A percentile compares a stretch with the other conserved stretches of the same genome.
phyloP scores from a whole-genome alignment of 2,113 vertebrate species.

The Coturnix japonica region DNA sequence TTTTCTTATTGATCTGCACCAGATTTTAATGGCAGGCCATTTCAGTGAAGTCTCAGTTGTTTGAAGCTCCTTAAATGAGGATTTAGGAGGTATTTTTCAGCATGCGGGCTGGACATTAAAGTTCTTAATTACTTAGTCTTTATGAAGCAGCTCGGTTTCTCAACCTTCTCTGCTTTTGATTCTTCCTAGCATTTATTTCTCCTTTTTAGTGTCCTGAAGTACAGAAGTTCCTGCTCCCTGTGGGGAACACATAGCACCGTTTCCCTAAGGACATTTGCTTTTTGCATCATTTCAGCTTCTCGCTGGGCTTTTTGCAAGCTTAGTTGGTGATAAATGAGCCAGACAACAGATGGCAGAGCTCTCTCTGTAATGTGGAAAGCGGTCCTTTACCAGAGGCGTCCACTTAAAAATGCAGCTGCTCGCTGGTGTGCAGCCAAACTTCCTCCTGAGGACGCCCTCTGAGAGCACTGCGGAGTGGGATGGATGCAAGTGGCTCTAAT shows the following conservation, averaged over 20 bases:
- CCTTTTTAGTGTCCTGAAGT: neutral
- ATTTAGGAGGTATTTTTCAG: conserved; percentile 10
- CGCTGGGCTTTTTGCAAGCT: neutral
- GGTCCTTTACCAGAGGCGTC: conserved; percentile 12
- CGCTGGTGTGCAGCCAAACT: neutral
- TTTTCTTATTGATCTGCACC: neutral
- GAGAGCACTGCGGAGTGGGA: neutral
- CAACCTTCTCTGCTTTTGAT: conserved; percentile 1
- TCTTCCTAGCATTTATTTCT: neutral
- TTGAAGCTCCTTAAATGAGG: neutral
- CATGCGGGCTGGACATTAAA: neutral
- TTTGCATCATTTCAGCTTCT: conserved; percentile 23
- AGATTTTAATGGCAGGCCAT: neutral
- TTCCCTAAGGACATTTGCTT: neutral
- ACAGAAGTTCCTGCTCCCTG: neutral
- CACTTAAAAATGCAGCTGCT: conserved; percentile 49
- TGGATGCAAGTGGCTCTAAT: neutral
- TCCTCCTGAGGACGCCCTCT: conserved; percentile 20
- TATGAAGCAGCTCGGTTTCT: neutral
- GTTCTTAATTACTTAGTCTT: neutral
- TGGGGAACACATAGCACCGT: neutral
- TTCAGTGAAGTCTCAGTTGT: neutral
- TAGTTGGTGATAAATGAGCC: conserved; percentile 24
- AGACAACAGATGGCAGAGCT: conserved; percentile 48
- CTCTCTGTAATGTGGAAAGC: neutral